Evolutionary conservation across 2,888 invertebrate genomes (phyloP), one percentile per base, ranked within the genome.

Genomic region (Dioctria linearis): DNA sequence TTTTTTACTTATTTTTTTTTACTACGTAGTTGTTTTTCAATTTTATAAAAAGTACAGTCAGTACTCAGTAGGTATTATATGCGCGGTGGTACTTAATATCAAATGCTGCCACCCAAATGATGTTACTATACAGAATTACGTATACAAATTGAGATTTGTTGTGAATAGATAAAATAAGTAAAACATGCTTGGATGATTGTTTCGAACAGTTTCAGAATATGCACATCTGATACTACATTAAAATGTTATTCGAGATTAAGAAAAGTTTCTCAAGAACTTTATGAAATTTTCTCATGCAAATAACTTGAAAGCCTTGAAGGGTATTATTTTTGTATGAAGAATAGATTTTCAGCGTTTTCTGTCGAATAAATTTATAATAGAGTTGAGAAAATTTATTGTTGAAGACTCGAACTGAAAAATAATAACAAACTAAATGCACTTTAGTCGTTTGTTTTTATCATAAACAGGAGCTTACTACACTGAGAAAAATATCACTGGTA

Each of bases 31-130:
- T 25, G 25, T 25, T 25, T 54, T 54, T n/a, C 54, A 54, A 25
- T 25, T 54, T n/a, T n/a, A 11, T 4, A 54, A 54, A n/a, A 54
- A 54, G 54, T 54, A n/a, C 2, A 25, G 25, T 25, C 25, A 25
- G 25, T 25, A 54, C 54, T 4, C n/a, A n/a, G 25, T 25, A 25
- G 25, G 25, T 25, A 25, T 25, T 25, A 25, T 25, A 8, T n/a
- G n/a, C 54, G n/a, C 54, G 54, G 54, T 54, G 54, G 54, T 54
- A 54, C 11, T 54, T 54, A 54, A 54, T 3, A n/a, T 54, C 54
- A 54, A 54, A 54, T 54, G 54, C 54, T 11, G 54, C 11, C 54
- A 25, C 25, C 25, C 25, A 54, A 54, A 54, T n/a, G 54, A 4
- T 11, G 54, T 11, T 11, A n/a, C 54, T 11, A 54, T 54, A n/a